Evolutionary conservation across 1,140 invertebrate genomes (phyloP), one percentile per base, ranked within the genome.

Genomic region (Dendrolimus punctatus): DNA sequence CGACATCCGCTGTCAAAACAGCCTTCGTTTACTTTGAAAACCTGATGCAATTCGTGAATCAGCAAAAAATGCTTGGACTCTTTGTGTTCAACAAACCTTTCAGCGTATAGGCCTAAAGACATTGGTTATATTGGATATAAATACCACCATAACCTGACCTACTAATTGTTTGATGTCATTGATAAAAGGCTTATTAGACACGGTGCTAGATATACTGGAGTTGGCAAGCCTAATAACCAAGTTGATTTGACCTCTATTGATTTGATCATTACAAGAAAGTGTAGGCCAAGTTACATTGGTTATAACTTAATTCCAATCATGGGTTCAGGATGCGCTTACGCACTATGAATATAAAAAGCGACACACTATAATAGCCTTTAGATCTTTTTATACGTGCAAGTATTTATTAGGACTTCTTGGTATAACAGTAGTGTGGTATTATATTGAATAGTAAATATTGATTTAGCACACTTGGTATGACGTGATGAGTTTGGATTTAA

Each of bases 321-420:
- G 67, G 64, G 58, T 55, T 69, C 71, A 71, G 68, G 73, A 80
- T 80, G 51, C 66, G 47, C 45, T 40, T 9, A 66, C 62, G 66
- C 52, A n/a, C 45, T 43, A 3, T 50, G 76, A 57, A 82, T 82
- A 58, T 55, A 68, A 78, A 82, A 57, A 53, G 63, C 64, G 79
- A 71, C 75, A 82, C 49, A 80, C 59, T 66, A 77, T 73, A 71
- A 69, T 76, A 73, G 71, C 79, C 74, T 80, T 72, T 69, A 69
- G 64, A 63, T 61, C 55, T 51, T 66, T 62, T 44, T 53, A 56
- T 64, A 73, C 62, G 66, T 62, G 54, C 61, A 68, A 60, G 68
- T 60, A 53, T 61, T 61, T 47, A 43, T 36, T 52, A 49, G 47
- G 37, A 49, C 38, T 51, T 55, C 53, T 41, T 49, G 9, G 44